Evolutionary conservation across 2,888 invertebrate species (phyloP).

Genomic region (Pammene aurita): DNA sequence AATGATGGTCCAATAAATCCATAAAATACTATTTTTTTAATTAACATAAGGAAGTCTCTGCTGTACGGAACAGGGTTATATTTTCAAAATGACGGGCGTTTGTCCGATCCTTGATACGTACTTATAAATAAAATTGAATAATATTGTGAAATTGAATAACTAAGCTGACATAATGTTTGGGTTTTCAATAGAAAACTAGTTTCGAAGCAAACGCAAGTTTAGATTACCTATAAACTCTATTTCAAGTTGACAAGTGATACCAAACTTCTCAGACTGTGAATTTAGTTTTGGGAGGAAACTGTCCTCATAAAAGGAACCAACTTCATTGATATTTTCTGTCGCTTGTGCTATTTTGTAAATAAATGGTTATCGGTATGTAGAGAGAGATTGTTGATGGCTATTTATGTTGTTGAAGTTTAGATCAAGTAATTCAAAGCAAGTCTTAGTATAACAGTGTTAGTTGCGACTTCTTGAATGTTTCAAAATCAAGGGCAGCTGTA

Average conservation of each 20-base stretch:
- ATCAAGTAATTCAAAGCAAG: conserved; percentile 13
- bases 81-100: no score
- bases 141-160: conserved; percentile 3
- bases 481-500: not conserved
- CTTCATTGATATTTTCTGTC: not conserved
- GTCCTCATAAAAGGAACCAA: not conserved
- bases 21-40: no score
- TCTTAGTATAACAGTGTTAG: not conserved
- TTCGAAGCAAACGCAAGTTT: conserved; percentile 8
- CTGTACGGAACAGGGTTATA: no score
- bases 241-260: conserved; percentile 21
- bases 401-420: conserved; percentile 15
- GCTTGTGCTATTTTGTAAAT: not conserved
- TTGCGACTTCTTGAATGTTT: not conserved
- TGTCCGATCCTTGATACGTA: no score
- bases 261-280: conserved; percentile 27
- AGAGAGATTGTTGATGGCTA: not conserved
- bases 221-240: conserved; percentile 24
- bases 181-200: conserved; percentile 1
- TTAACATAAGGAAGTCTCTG: no score
- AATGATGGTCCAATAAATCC: no score
- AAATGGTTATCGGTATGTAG: not conserved
- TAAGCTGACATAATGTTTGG: not conserved
- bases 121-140: no score
- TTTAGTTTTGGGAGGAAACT: not conserved